Evolutionary conservation across 2,797 vertebrate genomes (phyloP).

Genomic region (Malacoctenus gilli): DNA sequence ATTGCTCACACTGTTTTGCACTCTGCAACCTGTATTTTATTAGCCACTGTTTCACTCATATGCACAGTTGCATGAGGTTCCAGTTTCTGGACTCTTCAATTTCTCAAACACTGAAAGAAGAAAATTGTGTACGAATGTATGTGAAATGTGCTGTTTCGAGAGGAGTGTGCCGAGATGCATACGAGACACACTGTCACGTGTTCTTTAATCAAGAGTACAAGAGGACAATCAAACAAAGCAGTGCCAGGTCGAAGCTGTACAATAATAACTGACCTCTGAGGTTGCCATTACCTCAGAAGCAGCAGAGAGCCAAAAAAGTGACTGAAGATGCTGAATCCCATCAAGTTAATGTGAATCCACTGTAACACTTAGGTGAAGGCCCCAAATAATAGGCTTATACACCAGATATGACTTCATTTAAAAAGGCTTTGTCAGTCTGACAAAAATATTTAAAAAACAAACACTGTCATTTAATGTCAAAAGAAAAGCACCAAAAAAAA

Average conservation of each 20-base stretch:
- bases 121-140: too few species aligned
- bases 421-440: neutral
- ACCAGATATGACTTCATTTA: neutral
- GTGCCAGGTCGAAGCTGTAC: neutral
- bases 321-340: constrained; percentile 12
- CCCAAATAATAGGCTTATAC: neutral
- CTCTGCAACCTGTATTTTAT: too few species aligned
- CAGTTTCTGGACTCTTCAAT: too few species aligned
- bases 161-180: too few species aligned
- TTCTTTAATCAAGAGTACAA: neutral
- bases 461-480: too few species aligned
- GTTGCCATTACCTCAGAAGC: constrained; percentile 1
- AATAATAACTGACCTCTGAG: neutral
- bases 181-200: too few species aligned
- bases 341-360: neutral
- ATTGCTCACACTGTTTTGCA: too few species aligned
- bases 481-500: too few species aligned
- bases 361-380: neutral
- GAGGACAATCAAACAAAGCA: constrained; percentile 2
- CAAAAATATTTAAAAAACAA: neutral
- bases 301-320: neutral
- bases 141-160: too few species aligned
- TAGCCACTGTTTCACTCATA: too few species aligned
- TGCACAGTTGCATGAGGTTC: too few species aligned
- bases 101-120: too few species aligned